Base-by-base conservation (phyloP, 2,797 vertebrate genomes). In the Lithobates sylvaticus region DNA sequence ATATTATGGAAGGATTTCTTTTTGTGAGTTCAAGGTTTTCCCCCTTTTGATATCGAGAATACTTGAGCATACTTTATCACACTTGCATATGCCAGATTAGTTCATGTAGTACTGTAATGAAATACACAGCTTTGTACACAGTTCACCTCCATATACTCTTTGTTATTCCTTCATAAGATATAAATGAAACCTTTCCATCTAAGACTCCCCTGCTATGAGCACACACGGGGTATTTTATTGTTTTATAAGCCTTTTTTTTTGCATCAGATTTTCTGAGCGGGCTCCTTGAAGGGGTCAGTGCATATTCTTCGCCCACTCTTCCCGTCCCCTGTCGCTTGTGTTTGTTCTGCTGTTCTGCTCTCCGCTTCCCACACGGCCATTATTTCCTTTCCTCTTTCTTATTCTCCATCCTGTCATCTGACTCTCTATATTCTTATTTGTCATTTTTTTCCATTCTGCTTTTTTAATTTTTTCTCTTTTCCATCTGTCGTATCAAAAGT, bases 281-380 rank as follows among this genome's bases (percentile, higher is more conserved):
- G 39, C 34, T 71, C 68, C 16, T 70, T 29, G 23, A 4, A 29
- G 80, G 54, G 80, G 80, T 73, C 50, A 71, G 50, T 68, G 54
- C 26, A n/a, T 26, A 29, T 34, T 42, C 16, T 18, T 5, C 29
- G 26, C 83, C 65, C 64, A 79, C 76, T 81, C 34, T 69, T 39
- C 58, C 32, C 74, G 87, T 80, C 78, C 88, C 68, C 84, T 79
- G 83, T 50, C 84, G 83, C 65, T 74, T 79, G 68, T 86, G 83
- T 86, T 89, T 78, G 39, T 84, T 36, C 36, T 82, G 23, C 70
- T 26, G 12, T 36, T 65, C 71, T 83, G 47, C 54, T 74, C 39
- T 84, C 29, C 68, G 23, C 67, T 84, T 78, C 90, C 78, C 81
- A 78, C 85, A 88, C 89, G 82, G 88, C 88, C 73, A 76, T 88